A percentile compares a stretch with the other conserved stretches of the same genome.
These are phyloP conservation scores for Streptopelia turtur DNA, from an alignment of 2,797 vertebrate genomes.

Conservation along the genomic window DNA sequence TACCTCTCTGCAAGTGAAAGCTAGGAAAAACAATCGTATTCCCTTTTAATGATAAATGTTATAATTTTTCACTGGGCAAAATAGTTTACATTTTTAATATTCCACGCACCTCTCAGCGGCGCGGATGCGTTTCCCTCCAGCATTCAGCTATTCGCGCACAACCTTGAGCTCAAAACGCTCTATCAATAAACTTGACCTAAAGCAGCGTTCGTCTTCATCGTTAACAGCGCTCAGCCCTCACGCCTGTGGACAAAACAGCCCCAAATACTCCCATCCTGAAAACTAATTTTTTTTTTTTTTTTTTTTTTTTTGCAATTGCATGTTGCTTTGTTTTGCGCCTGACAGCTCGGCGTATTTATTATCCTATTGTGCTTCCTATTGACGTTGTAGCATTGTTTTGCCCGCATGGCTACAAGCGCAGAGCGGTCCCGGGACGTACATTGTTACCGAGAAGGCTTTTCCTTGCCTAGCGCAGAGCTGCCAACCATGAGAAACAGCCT, in stretches of 20 bases:
- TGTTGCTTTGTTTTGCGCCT: constrained; percentile 48
- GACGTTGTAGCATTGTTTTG: constrained; percentile 67
- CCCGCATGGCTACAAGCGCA: constrained; percentile 39
- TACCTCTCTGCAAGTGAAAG: background rate
- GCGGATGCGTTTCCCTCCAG: background rate
- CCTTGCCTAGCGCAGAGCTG: constrained; percentile 71
- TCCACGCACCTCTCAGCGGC: background rate
- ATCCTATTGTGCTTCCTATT: constrained; percentile 62
- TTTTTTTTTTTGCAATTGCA: background rate
- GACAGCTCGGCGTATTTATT: constrained; percentile 68
- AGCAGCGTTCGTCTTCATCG: background rate
- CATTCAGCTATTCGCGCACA: background rate
- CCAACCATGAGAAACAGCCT: constrained; percentile 56
- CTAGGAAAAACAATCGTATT: background rate
- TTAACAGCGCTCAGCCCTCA: background rate
- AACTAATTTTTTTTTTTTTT: background rate
- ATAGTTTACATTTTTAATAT: background rate
- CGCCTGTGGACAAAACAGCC: background rate
- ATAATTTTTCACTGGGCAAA: background rate
- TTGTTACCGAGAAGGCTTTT: constrained; percentile 62
- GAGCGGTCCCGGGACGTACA: constrained; percentile 46
- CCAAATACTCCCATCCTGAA: constrained; percentile 21
- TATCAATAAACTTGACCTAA: constrained; percentile 63
- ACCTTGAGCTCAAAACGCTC: constrained; percentile 38
- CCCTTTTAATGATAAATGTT: background rate